These are phyloP conservation scores for Temnothorax unifasciatus DNA, from an alignment of 2,888 invertebrate genomes.

Conservation along the genomic window DNA sequence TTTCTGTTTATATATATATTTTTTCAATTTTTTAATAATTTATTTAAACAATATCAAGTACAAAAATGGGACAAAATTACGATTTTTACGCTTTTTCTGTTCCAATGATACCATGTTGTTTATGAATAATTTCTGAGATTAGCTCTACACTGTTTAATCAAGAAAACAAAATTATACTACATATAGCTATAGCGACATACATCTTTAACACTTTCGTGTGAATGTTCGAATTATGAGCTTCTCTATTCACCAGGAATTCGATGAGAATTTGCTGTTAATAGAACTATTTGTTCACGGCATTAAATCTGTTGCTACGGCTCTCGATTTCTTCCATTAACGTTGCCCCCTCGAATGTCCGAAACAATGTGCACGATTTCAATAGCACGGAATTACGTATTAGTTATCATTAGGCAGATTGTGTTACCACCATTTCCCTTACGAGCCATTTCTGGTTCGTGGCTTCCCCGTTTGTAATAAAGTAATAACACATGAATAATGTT, in stretches of 20 bases:
- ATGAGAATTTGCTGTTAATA: slow-evolving; percentile 25
- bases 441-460: slow-evolving; percentile 62
- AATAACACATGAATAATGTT: slow-evolving; percentile 64
- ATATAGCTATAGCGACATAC: too few relatives aligned
- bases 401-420: slow-evolving; percentile 54
- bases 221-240: slow-evolving; percentile 3
- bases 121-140: too few relatives aligned
- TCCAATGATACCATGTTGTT: too few relatives aligned
- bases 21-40: too few relatives aligned
- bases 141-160: too few relatives aligned
- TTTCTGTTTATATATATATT: too few relatives aligned
- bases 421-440: slow-evolving; percentile 67
- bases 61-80: too few relatives aligned
- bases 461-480: slow-evolving; percentile 56
- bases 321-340: slow-evolving; percentile 65
- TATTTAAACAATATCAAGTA: too few relatives aligned
- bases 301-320: slow-evolving; percentile 21
- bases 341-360: slow-evolving; percentile 48
- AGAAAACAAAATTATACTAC: too few relatives aligned
- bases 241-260: neutral
- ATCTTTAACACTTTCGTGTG: neutral
- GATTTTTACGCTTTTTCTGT: too few relatives aligned
- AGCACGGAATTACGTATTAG: slow-evolving; percentile 63
- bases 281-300: slow-evolving; percentile 10
- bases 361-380: slow-evolving; percentile 65